Conservation (phyloP, 1,140 invertebrate genomes). For the Polypedilum vanderplanki region DNA sequence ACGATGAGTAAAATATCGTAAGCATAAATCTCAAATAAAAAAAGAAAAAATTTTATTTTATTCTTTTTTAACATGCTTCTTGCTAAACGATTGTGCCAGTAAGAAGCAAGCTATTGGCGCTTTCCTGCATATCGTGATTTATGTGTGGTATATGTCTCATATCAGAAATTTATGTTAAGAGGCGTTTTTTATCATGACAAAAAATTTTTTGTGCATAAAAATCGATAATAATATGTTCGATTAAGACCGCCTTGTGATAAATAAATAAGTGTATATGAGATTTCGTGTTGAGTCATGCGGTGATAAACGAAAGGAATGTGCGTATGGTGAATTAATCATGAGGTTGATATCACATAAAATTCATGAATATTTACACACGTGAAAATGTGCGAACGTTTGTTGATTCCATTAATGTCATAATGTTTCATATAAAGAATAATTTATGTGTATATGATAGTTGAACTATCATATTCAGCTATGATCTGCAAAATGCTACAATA, state of each 20-base stretch:
- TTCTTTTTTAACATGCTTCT: neutral
- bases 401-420: too few species aligned
- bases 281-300: neutral
- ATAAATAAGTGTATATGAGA: neutral
- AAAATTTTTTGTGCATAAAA: neutral
- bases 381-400: too few species aligned
- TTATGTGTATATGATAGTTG: neutral
- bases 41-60: neutral
- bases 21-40: slow-evolving; percentile 20
- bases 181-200: neutral
- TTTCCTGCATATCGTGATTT: neutral
- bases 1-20: neutral
- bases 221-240: neutral
- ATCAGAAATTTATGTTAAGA: neutral
- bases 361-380: too few species aligned
- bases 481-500: too few species aligned
- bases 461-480: neutral
- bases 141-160: neutral
- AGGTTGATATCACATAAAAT: neutral
- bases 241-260: neutral
- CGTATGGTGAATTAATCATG: slow-evolving; percentile 7
- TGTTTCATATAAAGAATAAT: neutral
- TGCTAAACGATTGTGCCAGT: neutral
- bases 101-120: neutral
- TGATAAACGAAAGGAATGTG: neutral